Evolutionary conservation across 2,888 invertebrate species (phyloP).

Genomic region (Sesia apiformis): DNA sequence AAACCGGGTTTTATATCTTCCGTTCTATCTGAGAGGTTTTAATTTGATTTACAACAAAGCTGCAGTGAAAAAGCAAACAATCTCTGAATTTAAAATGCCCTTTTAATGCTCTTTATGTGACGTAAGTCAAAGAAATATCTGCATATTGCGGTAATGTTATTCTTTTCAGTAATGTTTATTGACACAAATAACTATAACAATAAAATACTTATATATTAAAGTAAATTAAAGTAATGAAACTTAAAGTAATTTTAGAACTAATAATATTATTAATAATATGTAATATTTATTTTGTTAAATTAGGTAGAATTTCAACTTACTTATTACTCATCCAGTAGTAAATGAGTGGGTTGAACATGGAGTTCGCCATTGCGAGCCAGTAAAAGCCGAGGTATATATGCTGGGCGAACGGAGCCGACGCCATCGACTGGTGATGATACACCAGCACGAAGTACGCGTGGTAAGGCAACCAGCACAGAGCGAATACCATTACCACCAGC

Average conservation of each 20-base stretch:
- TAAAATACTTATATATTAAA: too few relatives aligned
- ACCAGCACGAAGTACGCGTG: constrained; percentile 89
- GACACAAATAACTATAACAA: too few relatives aligned
- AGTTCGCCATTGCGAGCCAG: constrained; percentile 94
- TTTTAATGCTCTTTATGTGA: too few relatives aligned
- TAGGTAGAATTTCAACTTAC: constrained; percentile 48
- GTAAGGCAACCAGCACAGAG: constrained; percentile 91
- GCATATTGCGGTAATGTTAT: too few relatives aligned
- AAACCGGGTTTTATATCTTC: not conserved
- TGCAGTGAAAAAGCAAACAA: not conserved
- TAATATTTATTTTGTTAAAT: not conserved
- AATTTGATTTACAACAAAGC: not conserved
- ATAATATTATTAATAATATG: not conserved
- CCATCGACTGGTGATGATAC: constrained; percentile 74
- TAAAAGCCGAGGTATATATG: constrained; percentile 90
- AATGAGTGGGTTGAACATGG: constrained; percentile 93
- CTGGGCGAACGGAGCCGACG: constrained; percentile 82
- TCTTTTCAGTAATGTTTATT: too few relatives aligned
- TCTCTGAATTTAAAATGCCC: too few relatives aligned
- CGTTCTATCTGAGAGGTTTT: not conserved
- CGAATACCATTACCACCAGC: constrained; percentile 87
- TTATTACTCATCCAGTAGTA: constrained; percentile 95
- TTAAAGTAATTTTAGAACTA: too few relatives aligned
- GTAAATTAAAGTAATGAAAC: too few relatives aligned
- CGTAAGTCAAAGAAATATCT: too few relatives aligned